phyloP scores from a whole-genome alignment of 2,888 invertebrate species.

The Volucella bombylans region DNA sequence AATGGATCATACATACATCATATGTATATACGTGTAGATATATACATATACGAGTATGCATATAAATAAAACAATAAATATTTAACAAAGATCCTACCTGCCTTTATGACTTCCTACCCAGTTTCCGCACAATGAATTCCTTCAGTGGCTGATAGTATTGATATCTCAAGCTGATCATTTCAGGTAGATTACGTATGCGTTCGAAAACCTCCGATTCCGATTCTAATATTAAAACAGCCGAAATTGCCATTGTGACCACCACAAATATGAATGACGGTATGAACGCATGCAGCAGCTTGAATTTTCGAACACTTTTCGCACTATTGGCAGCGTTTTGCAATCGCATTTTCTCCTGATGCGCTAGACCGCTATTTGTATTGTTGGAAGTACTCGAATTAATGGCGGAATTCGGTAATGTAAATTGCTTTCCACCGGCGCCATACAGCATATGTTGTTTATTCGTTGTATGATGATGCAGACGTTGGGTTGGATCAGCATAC shows the following conservation, averaged over 20 bases:
- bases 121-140: conserved; percentile 83
- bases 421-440: conserved; percentile 76
- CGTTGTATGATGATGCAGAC: conserved; percentile 75
- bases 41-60: background rate
- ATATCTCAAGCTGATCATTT: conserved; percentile 88
- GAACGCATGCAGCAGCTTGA: conserved; percentile 88
- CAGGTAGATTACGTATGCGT: conserved; percentile 88
- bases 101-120: conserved; percentile 76
- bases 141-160: conserved; percentile 93
- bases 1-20: conserved; percentile 16
- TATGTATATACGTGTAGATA: background rate
- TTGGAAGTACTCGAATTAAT: conserved; percentile 77
- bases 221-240: conserved; percentile 89
- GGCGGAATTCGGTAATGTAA: conserved; percentile 76
- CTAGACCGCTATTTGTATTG: conserved; percentile 58
- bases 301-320: conserved; percentile 83
- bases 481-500: conserved; percentile 77
- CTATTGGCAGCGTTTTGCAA: conserved; percentile 77
- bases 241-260: conserved; percentile 86
- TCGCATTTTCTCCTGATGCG: conserved; percentile 62
- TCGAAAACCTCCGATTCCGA: conserved; percentile 89
- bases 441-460: conserved; percentile 77
- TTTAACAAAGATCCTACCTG: conserved; percentile 55
- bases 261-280: conserved; percentile 91
- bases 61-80: conserved; percentile 14